Conservation (phyloP, 2,888 invertebrate species). For the Syrphus vitripennis region DNA sequence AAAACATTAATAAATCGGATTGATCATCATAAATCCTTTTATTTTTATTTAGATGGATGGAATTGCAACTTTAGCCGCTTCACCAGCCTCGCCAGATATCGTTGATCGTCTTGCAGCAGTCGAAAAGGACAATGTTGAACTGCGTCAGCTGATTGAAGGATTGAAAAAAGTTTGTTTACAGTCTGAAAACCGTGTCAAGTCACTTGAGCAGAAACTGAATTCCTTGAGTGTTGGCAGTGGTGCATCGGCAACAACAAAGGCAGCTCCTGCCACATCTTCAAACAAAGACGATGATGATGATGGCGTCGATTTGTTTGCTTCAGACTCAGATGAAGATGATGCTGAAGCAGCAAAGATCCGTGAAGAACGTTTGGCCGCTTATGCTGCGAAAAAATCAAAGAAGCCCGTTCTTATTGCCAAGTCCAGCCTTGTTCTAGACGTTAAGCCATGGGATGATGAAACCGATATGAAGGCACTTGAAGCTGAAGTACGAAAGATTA, state of each 20-base stretch:
- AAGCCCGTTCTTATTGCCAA: conserved; percentile 96
- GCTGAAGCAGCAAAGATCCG: conserved; percentile 88
- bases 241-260: conserved; percentile 72
- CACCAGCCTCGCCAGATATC: conserved; percentile 82
- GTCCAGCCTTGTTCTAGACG: conserved; percentile 95
- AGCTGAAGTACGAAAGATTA: conserved; percentile 88
- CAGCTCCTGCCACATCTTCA: conserved; percentile 38
- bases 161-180: conserved; percentile 77
- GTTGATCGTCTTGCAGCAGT: conserved; percentile 82
- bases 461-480: conserved; percentile 96
- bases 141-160: conserved; percentile 79
- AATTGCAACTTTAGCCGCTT: conserved; percentile 83
- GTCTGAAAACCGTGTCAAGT: conserved; percentile 78
- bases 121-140: conserved; percentile 84
- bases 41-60: conserved; percentile 84
- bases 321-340: conserved; percentile 89
- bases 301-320: conserved; percentile 91
- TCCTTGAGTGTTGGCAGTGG: conserved; percentile 35
- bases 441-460: conserved; percentile 95
- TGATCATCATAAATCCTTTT: background rate
- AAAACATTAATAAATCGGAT: background rate
- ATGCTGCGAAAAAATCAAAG: conserved; percentile 95
- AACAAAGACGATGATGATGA: conserved; percentile 84
- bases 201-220: conserved; percentile 75
- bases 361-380: conserved; percentile 93